Percentiles rank a stretch among this genome's conserved stretches.
phyloP scores from a whole-genome alignment of 2,113 vertebrate species.

The Nanorana parkeri region DNA sequence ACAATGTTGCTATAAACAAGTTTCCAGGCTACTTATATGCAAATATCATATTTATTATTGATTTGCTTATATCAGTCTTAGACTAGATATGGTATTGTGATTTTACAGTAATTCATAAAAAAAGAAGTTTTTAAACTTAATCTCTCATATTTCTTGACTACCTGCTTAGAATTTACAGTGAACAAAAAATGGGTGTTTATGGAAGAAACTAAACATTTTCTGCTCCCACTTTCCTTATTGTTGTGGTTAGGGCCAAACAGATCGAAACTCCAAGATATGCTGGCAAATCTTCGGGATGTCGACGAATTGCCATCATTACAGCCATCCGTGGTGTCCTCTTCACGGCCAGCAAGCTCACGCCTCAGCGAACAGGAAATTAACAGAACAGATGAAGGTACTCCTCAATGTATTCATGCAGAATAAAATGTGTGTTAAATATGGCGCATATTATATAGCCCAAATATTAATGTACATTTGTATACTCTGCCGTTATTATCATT shows the following conservation, averaged over 20 bases:
- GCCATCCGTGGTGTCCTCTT: conserved; percentile 85
- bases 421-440: too few relatives aligned
- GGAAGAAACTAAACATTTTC: background rate
- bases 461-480: too few relatives aligned
- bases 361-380: conserved; percentile 89
- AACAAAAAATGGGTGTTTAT: background rate
- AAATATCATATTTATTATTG: too few relatives aligned
- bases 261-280: conserved; percentile 98
- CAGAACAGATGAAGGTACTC: conserved; percentile 89
- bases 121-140: background rate
- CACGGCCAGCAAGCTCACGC: conserved; percentile 84
- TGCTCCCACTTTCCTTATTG: conserved; percentile 57
- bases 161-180: background rate
- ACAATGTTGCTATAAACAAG: background rate
- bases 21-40: too few relatives aligned
- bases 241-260: conserved; percentile 88
- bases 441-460: too few relatives aligned
- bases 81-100: background rate
- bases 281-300: conserved; percentile 95
- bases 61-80: background rate
- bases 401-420: background rate
- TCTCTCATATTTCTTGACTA: background rate
- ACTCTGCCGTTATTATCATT: too few relatives aligned
- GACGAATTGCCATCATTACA: conserved; percentile 94
- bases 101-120: background rate